These are phyloP conservation scores for Karalla daura DNA, from an alignment of 2,797 vertebrate genomes.

Conservation along the genomic window DNA sequence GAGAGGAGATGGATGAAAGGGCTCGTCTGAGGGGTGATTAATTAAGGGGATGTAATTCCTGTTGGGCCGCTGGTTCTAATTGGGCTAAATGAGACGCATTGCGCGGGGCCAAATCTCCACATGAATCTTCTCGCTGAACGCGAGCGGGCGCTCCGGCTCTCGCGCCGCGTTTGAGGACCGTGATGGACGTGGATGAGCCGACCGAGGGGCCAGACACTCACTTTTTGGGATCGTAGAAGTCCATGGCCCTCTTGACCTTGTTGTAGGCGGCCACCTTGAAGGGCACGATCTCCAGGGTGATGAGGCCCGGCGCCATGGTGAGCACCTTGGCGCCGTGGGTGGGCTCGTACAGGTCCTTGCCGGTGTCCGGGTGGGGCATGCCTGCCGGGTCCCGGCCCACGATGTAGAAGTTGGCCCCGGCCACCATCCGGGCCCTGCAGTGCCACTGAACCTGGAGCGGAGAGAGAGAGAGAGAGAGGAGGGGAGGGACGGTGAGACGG, in stretches of 20 bases:
- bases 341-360: constrained; percentile 96
- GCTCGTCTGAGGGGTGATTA: constrained; percentile 50
- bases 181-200: constrained; percentile 6
- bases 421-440: constrained; percentile 97
- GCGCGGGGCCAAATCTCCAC: constrained; percentile 39
- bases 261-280: constrained; percentile 99
- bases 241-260: constrained; percentile 94
- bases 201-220: constrained; percentile 77
- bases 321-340: constrained; percentile 96
- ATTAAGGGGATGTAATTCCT: constrained; percentile 51
- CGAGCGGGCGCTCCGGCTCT: background rate
- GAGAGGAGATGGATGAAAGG: constrained; percentile 43
- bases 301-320: constrained; percentile 98
- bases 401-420: constrained; percentile 98
- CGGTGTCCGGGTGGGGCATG: constrained; percentile 95
- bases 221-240: constrained; percentile 94
- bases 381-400: constrained; percentile 97
- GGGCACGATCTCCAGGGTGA: constrained; percentile 96
- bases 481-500: no score
- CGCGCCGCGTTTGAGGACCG: constrained; percentile 8
- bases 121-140: constrained; percentile 23
- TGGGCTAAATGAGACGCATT: constrained; percentile 48
- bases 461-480: background rate
- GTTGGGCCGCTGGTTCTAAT: constrained; percentile 56
- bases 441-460: constrained; percentile 96